Evolutionary conservation across 2,113 vertebrate species (phyloP).

Genomic region (Tonatia bakeri): DNA sequence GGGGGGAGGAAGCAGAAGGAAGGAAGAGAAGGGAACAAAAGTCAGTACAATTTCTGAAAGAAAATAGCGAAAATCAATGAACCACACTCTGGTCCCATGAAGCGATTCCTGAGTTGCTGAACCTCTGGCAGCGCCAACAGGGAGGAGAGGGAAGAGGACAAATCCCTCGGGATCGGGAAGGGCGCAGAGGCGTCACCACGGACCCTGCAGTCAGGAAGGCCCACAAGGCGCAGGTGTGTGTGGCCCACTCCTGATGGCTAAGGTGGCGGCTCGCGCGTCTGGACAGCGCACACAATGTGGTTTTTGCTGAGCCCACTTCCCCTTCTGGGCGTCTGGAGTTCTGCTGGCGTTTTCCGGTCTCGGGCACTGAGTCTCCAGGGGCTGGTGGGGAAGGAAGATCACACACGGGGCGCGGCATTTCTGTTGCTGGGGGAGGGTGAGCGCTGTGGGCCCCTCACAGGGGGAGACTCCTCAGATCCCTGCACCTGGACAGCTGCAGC

Average conservation of each 20-base stretch:
- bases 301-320: background rate
- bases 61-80: background rate
- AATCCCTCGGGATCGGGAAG: background rate
- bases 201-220: background rate
- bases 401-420: background rate
- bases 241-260: background rate
- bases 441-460: background rate
- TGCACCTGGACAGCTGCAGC: background rate
- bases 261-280: accelerated
- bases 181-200: background rate
- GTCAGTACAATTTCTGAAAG: background rate
- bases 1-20: no score
- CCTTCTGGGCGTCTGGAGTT: background rate
- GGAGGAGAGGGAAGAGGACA: background rate
- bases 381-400: background rate
- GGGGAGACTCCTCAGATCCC: background rate
- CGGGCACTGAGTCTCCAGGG: background rate
- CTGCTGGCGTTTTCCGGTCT: background rate
- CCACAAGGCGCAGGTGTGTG: background rate
- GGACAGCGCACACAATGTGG: background rate
- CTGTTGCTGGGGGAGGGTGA: background rate
- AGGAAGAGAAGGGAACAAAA: background rate
- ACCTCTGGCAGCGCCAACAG: background rate
- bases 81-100: background rate
- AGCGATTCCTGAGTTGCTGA: background rate